Evolutionary conservation across 2,888 invertebrate genomes (phyloP), one percentile per base, ranked within the genome.

Genomic region (Thereva nobilitata): DNA sequence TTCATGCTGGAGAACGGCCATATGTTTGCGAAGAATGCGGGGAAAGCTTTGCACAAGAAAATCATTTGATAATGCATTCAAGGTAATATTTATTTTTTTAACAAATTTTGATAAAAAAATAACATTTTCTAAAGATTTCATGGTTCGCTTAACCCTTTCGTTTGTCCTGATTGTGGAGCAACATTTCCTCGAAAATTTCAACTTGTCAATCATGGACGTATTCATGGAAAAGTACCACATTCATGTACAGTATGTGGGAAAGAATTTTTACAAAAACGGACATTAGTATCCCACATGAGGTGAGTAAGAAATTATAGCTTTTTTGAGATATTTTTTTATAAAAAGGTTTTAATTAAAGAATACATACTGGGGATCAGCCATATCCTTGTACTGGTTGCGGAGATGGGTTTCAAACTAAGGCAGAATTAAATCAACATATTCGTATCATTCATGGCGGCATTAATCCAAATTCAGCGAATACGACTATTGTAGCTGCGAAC

Each of bases 121-220:
- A 34, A 53, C 40, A 53, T 34, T 44, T 37, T 34, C 41, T 70
- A 1, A 66, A 79, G 95, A 70, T 95, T 95, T 82, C 95, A 96
- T 82, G 95, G 95, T n/a, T 97, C 97, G 5, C 88, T 96, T 75
- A 93, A 95, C 75, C 97, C 97, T 8, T 97, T 96, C 82, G 91
- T 91, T 73, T 97, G 97, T 80, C 87, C 89, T 64, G 93, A 93
- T 77, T 97, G 97, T 77, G 91, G 92, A 34, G 89, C 88, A 63
- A 90, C 91, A 68, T 92, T 92, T 82, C 89, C 91, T 67, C 85
- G 92, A 70, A 92, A 92, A 84, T 92, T 92, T 82, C 92, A 92
- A 79, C 83, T 92, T 72, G 92, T 92, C 54, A 91, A 92, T 81
- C 92, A 92, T 80, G 91, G 90, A 8, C 85, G 91, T 5, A 85